These are phyloP conservation scores for Antechinus flavipes DNA, from an alignment of 2,113 vertebrate genomes.

Conservation along the genomic window DNA sequence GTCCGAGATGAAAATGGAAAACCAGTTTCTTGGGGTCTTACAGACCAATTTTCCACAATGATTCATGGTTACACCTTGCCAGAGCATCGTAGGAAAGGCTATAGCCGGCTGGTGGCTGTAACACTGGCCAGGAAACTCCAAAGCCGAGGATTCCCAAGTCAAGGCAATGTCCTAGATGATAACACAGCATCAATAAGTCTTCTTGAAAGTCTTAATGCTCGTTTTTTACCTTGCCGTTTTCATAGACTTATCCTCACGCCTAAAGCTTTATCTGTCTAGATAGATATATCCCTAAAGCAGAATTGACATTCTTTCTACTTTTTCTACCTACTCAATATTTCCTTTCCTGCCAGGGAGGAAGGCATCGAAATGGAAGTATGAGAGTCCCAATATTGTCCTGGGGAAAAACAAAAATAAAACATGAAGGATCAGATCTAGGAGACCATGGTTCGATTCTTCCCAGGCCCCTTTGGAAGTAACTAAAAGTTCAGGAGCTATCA, in stretches of 20 bases:
- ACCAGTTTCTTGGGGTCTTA: constrained; percentile 79
- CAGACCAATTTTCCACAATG: constrained; percentile 82
- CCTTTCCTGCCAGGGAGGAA: not conserved
- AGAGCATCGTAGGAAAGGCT: constrained; percentile 74
- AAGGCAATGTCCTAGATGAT: constrained; percentile 73
- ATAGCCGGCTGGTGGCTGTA: constrained; percentile 65
- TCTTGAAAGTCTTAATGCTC: constrained; percentile 39
- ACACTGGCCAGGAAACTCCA: constrained; percentile 72
- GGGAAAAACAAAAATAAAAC: not conserved
- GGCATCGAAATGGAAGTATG: not conserved
- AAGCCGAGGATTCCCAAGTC: constrained; percentile 73
- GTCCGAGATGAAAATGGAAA: constrained; percentile 74
- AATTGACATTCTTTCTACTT: not conserved
- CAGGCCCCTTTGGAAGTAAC: not conserved
- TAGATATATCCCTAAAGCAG: not conserved
- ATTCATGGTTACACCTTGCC: constrained; percentile 79
- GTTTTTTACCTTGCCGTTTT: constrained; percentile 73
- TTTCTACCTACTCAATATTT: not conserved
- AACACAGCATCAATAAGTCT: constrained; percentile 54
- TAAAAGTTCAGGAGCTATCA: not conserved
- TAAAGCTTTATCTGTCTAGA: constrained; percentile 20
- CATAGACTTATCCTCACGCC: constrained; percentile 76
- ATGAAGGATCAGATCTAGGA: not conserved
- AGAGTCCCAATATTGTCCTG: not conserved
- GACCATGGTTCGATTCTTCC: not conserved